phyloP scores from a whole-genome alignment of 2,113 vertebrate species.

The Trichomycterus rosablanca region DNA sequence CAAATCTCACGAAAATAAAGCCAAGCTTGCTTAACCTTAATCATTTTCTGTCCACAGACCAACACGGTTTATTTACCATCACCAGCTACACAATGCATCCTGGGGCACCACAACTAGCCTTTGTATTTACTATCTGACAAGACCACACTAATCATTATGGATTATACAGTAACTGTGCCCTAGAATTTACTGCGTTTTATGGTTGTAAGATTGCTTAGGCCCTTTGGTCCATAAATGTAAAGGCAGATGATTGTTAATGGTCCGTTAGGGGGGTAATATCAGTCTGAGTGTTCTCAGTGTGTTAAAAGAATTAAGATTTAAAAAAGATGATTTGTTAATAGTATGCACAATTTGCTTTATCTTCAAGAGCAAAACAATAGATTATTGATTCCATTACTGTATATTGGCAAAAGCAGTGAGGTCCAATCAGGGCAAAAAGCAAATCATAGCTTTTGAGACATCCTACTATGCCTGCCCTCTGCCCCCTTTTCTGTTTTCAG shows the following conservation, averaged over 20 bases:
- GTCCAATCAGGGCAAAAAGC: conserved; percentile 3
- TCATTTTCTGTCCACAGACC: conserved; percentile 37
- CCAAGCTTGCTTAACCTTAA: conserved; percentile 48
- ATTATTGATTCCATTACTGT: conserved; percentile 5
- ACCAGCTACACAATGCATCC: conserved; percentile 50
- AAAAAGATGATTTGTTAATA: no score
- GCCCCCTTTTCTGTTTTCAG: no score
- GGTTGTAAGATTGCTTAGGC: conserved; percentile 71
- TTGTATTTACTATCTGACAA: conserved; percentile 62
- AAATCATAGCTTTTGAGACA: conserved; percentile 11
- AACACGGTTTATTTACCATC: conserved; percentile 53
- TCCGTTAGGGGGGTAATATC: no score
- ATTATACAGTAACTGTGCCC: conserved; percentile 74
- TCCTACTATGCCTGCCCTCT: conserved; percentile 14
- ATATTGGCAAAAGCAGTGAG: conserved; percentile 24
- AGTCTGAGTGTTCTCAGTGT: no score
- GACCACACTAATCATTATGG: conserved; percentile 62
- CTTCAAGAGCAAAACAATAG: conserved; percentile 28
- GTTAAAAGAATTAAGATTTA: no score
- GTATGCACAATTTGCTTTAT: no score
- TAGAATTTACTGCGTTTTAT: conserved; percentile 65
- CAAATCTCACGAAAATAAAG: conserved; percentile 39
- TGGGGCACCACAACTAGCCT: conserved; percentile 37
- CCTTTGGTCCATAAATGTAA: conserved; percentile 49
- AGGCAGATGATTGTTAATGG: conserved; percentile 19